These are phyloP conservation scores for Sminthopsis crassicaudata DNA, from an alignment of 2,113 vertebrate genomes.

Conservation along the genomic window DNA sequence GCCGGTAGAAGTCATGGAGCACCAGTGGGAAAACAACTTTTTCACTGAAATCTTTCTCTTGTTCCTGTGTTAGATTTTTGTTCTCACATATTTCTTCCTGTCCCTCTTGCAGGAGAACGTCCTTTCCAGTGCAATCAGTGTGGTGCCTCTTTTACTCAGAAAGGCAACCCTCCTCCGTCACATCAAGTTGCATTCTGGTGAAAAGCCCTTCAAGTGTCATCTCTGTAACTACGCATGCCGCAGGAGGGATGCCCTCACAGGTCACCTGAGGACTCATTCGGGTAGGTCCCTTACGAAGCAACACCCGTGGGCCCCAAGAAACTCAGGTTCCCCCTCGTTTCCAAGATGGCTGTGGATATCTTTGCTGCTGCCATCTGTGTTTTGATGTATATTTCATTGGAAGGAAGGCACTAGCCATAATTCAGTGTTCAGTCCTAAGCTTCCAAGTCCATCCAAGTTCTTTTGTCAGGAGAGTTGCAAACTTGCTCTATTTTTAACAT, in stretches of 20 bases:
- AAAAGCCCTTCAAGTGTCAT: slow-evolving; percentile 99
- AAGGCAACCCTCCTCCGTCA: slow-evolving; percentile 98
- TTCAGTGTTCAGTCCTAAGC: neutral
- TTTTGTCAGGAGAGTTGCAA: neutral
- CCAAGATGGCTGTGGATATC: neutral
- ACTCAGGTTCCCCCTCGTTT: neutral
- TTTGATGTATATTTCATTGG: neutral
- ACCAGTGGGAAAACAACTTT: slow-evolving; percentile 87
- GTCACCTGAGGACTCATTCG: slow-evolving; percentile 97
- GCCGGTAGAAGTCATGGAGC: slow-evolving; percentile 89
- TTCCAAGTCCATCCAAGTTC: accelerated
- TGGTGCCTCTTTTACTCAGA: slow-evolving; percentile 98
- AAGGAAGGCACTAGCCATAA: neutral
- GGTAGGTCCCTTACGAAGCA: slow-evolving; percentile 86
- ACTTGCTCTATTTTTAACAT: neutral
- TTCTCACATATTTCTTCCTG: slow-evolving; percentile 76
- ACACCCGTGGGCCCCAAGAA: neutral
- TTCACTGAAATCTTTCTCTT: slow-evolving; percentile 82
- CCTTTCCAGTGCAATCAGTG: slow-evolving; percentile 99
- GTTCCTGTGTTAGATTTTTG: slow-evolving; percentile 63
- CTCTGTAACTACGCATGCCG: slow-evolving; percentile 99
- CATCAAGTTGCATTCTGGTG: slow-evolving; percentile 98
- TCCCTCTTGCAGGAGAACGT: slow-evolving; percentile 90
- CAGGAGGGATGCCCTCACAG: slow-evolving; percentile 96
- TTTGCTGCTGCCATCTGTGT: neutral